Evolutionary conservation across 2,888 invertebrate species (phyloP).

Genomic region (Agrochola lota): DNA sequence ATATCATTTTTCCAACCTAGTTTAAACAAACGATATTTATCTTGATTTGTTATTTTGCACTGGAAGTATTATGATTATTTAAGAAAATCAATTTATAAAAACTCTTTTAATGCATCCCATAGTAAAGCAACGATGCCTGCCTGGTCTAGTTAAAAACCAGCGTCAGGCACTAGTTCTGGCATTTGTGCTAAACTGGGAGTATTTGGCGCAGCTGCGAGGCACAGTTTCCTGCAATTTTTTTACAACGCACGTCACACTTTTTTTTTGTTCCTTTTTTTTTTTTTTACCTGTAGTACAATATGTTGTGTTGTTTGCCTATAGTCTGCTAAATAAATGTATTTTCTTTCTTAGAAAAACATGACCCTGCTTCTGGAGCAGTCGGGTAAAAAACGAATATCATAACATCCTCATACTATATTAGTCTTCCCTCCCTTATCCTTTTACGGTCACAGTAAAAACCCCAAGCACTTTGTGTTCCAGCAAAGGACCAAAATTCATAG

Average conservation of each 20-base stretch:
- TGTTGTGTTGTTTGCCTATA: no score
- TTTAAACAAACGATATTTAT: not conserved
- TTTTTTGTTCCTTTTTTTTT: no score
- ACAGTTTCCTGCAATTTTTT: no score
- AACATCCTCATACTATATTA: not conserved
- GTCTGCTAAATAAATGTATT: no score
- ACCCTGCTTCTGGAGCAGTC: not conserved
- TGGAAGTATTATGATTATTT: not conserved
- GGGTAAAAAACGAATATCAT: not conserved
- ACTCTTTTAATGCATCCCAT: not conserved
- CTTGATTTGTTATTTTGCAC: not conserved
- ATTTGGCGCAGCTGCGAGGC: no score
- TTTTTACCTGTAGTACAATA: no score
- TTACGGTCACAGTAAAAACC: conserved; percentile 23
- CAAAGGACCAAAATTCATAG: conserved; percentile 25
- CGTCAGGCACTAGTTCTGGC: no score
- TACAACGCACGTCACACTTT: no score
- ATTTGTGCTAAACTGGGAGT: no score
- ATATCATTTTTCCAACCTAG: not conserved
- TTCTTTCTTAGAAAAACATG: no score
- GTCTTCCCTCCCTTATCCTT: no score
- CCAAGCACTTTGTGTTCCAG: conserved; percentile 6
- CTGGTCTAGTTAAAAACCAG: no score
- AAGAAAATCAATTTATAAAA: not conserved
- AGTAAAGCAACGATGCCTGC: not conserved